phyloP scores from a whole-genome alignment of 2,888 invertebrate species.

The Pristionchus maxplancki region DNA sequence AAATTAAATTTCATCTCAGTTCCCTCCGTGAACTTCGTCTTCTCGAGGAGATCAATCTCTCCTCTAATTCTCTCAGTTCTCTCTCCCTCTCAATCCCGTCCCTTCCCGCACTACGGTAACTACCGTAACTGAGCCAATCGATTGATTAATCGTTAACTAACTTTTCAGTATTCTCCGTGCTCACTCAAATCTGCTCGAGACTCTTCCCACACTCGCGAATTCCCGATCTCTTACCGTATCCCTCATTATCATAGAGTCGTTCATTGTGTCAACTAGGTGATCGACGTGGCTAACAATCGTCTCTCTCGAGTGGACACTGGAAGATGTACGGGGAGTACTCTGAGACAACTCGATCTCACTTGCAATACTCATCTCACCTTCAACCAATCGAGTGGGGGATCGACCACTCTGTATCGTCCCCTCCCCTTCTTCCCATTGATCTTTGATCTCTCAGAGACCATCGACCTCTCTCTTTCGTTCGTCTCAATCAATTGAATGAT shows the following conservation, averaged over 20 bases:
- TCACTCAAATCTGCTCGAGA: slow-evolving; percentile 47
- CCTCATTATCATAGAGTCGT: background rate
- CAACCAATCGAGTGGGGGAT: background rate
- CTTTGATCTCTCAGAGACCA: slow-evolving; percentile 40
- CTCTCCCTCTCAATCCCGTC: slow-evolving; percentile 37
- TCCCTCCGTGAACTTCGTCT: slow-evolving; percentile 59
- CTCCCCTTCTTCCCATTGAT: background rate
- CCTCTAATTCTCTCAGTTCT: background rate
- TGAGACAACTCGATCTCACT: slow-evolving; percentile 46
- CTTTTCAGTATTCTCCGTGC: slow-evolving; percentile 47
- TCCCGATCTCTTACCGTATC: slow-evolving; percentile 47
- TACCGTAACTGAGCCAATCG: no score
- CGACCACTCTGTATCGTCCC: background rate
- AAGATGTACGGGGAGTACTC: slow-evolving; percentile 1
- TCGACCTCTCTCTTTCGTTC: slow-evolving; percentile 38
- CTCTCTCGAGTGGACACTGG: slow-evolving; percentile 72
- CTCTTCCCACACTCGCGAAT: slow-evolving; percentile 46
- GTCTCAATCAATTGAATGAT: slow-evolving; percentile 33
- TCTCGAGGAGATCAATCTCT: slow-evolving; percentile 64
- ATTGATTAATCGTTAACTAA: background rate
- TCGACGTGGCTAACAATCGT: slow-evolving; percentile 80
- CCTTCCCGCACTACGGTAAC: slow-evolving; percentile 48
- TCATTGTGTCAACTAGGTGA: slow-evolving; percentile 74
- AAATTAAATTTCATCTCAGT: slow-evolving; percentile 45
- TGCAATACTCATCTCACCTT: slow-evolving; percentile 48